Base-by-base conservation (phyloP, 1,140 invertebrate genomes). In the Hyles euphorbiae region DNA sequence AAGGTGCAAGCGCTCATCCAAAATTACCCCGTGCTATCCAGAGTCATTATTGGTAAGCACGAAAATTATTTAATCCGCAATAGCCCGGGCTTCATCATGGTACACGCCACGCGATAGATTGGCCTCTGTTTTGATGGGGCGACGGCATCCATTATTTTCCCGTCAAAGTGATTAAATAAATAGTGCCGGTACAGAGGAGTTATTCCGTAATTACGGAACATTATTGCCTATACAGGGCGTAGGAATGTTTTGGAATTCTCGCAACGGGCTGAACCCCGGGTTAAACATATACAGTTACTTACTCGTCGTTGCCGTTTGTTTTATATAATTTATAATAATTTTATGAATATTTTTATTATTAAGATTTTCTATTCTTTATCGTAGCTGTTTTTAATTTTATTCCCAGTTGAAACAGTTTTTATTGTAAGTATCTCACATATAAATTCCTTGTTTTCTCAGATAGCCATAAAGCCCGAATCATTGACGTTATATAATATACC, bases 141-240 rank as follows among this genome's bases (percentile, higher is more conserved):
- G 58, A 59, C 63, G 65, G 48, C 63, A 65, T 71, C 74, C 74
- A 85, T 85, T 86, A 86, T 87, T 87, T 85, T 76, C 78, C 74
- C 78, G 80, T 88, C 81, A 85, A 85, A 84, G 81, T 86, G 81
- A 88, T 86, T 88, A 86, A 84, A 88, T 88, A 88, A 88, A 88
- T 83, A 87, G 80, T 85, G 33, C 80, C 74, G 65, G 68, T 67
- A 67, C 65, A 71, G 73, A 76, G 74, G 66, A 84, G 84, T 75
- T 85, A 87, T 87, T 84, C 72, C 70, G 83, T 87, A 86, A 87
- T 87, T 86, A 86, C 74, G 70, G 57, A 62, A 76, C 70, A 83
- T 84, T 86, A 86, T 81, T 77, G 76, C 77, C 67, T 73, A 68
- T 74, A 78, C 73, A 68, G 69, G 68, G 67, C 66, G 58, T 58